These are phyloP conservation scores for Poeciliopsis gracilis DNA, from an alignment of 2,797 vertebrate genomes.

Conservation along the genomic window DNA sequence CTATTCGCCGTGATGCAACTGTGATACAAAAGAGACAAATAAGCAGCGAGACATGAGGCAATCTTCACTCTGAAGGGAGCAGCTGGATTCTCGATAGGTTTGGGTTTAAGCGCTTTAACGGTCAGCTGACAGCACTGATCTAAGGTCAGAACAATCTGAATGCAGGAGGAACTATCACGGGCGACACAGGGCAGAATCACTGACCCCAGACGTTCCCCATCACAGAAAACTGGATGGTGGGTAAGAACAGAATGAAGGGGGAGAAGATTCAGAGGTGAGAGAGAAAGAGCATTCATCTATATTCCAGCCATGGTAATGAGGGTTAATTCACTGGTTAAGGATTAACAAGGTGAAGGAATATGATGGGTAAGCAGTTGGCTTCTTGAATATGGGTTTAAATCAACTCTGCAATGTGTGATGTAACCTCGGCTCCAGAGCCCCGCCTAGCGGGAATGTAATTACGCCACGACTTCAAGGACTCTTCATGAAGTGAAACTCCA, in stretches of 20 bases:
- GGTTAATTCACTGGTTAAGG: constrained; percentile 98
- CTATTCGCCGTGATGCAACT: constrained; percentile 28
- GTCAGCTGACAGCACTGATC: constrained; percentile 71
- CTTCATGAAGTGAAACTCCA: constrained; percentile 55
- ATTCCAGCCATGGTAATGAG: constrained; percentile 94
- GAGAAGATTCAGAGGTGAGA: constrained; percentile 48
- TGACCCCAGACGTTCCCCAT: constrained; percentile 76
- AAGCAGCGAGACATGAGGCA: constrained; percentile 52
- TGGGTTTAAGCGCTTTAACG: constrained; percentile 66
- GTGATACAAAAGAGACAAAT: constrained; percentile 52
- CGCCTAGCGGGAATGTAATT: constrained; percentile 80
- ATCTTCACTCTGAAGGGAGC: constrained; percentile 62
- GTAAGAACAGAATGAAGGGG: constrained; percentile 42
- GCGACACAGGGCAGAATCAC: constrained; percentile 86
- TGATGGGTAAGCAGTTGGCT: constrained; percentile 95
- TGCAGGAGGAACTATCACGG: constrained; percentile 86
- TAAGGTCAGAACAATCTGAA: constrained; percentile 79
- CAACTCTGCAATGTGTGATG: constrained; percentile 90
- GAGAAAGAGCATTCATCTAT: constrained; percentile 86
- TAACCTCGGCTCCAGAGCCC: constrained; percentile 85
- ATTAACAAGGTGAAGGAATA: constrained; percentile 96
- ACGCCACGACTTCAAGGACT: constrained; percentile 44
- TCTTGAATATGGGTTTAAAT: constrained; percentile 92
- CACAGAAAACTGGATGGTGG: constrained; percentile 62
- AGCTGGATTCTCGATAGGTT: constrained; percentile 60